Conservation (phyloP, 2,888 invertebrate genomes). For the Caenorhabditis sp. region DNA sequence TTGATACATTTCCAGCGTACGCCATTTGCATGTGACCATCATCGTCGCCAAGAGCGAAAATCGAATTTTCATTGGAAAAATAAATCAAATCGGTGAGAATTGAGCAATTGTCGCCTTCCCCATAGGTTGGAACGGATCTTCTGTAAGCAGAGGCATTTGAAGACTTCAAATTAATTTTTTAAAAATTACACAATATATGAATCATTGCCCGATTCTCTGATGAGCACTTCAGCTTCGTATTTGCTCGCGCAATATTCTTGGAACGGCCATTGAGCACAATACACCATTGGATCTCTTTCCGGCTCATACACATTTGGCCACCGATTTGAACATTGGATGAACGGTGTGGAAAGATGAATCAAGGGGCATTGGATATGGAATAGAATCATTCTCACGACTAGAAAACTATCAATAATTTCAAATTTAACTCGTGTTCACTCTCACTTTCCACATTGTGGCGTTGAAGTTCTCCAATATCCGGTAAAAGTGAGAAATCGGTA, state of each 20-base stretch:
- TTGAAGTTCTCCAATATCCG: slow-evolving; percentile 41
- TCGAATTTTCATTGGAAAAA: slow-evolving; percentile 30
- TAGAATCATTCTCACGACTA: slow-evolving; percentile 18
- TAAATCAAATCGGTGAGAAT: slow-evolving; percentile 53
- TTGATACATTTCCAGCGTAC: slow-evolving; percentile 60
- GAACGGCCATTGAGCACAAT: slow-evolving; percentile 46
- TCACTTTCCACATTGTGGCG: slow-evolving; percentile 58
- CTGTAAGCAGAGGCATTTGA: slow-evolving; percentile 9
- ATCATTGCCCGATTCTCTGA: slow-evolving; percentile 24
- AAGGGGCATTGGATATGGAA: slow-evolving; percentile 34
- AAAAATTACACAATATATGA: slow-evolving; percentile 33
- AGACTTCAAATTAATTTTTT: neutral
- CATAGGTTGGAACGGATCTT: slow-evolving; percentile 46
- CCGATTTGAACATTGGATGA: slow-evolving; percentile 58
- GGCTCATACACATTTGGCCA: slow-evolving; percentile 63
- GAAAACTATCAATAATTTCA: neutral
- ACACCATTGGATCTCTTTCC: slow-evolving; percentile 46
- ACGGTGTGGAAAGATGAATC: slow-evolving; percentile 57
- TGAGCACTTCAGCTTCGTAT: slow-evolving; percentile 49
- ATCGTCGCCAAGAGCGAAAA: slow-evolving; percentile 56
- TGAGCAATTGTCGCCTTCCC: slow-evolving; percentile 49
- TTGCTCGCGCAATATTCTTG: slow-evolving; percentile 59
- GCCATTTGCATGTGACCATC: slow-evolving; percentile 64
- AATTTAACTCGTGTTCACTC: neutral
- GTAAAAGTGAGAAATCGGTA: slow-evolving; percentile 54